These are phyloP conservation scores for Carlito syrichta DNA, from an alignment of 2,113 vertebrate species.

Conservation along the genomic window DNA sequence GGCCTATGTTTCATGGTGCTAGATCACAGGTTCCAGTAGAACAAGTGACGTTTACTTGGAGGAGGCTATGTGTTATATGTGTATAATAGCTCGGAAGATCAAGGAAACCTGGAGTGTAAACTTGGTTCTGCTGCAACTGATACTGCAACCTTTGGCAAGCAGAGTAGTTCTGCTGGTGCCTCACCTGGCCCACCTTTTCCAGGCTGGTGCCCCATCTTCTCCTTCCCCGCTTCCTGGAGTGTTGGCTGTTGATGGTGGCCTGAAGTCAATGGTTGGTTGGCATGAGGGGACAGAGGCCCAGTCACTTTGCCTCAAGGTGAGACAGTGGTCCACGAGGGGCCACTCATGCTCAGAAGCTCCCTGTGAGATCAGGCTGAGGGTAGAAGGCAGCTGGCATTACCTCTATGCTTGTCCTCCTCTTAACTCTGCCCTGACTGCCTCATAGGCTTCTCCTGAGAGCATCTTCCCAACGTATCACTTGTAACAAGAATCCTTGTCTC, in stretches of 20 bases:
- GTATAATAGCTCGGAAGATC: not conserved
- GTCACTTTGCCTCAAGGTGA: not conserved
- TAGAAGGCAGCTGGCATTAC: accelerated
- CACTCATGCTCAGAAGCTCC: not conserved
- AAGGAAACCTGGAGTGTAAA: not conserved
- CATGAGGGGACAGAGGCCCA: not conserved
- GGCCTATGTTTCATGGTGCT: not conserved
- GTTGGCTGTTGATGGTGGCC: not conserved
- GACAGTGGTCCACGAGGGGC: not conserved
- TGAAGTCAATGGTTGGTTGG: not conserved
- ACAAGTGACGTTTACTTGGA: not conserved
- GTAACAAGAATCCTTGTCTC: not conserved
- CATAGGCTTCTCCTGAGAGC: not conserved
- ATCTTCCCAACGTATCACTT: not conserved
- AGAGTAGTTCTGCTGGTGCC: too few species aligned
- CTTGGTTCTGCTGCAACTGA: not conserved
- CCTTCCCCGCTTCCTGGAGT: too few species aligned
- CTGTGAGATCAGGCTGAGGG: not conserved
- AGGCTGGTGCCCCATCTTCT: too few species aligned
- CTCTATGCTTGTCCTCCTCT: not conserved
- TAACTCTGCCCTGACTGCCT: not conserved
- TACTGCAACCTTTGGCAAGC: not conserved
- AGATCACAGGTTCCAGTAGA: not conserved
- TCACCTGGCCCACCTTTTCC: not conserved
- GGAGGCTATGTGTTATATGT: not conserved